Conservation (phyloP, 2,888 invertebrate genomes). For the Plagodis pulveraria region DNA sequence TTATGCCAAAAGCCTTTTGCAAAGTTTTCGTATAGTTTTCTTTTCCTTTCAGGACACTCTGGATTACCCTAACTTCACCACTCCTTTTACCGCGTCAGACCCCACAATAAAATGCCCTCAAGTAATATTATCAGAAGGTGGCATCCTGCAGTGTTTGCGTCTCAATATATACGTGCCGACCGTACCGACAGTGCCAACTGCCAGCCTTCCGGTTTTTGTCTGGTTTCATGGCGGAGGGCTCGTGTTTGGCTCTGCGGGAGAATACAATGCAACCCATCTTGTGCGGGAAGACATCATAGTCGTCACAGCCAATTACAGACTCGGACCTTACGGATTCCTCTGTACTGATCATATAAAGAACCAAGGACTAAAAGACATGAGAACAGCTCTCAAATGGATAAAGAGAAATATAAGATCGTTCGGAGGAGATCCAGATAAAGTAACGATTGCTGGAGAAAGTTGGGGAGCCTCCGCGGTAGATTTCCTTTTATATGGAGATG, state of each 20-base stretch:
- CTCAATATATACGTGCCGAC: constrained; percentile 55
- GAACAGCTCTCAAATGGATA: constrained; percentile 61
- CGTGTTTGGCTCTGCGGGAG: constrained; percentile 51
- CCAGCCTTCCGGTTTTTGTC: constrained; percentile 57
- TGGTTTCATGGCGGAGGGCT: constrained; percentile 72
- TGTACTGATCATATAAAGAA: constrained; percentile 58
- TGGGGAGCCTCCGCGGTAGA: constrained; percentile 64
- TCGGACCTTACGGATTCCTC: constrained; percentile 69
- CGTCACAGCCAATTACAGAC: constrained; percentile 58
- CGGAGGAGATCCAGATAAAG: constrained; percentile 55
- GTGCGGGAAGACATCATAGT: constrained; percentile 56
- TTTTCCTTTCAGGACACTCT: constrained; percentile 48
- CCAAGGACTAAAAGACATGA: constrained; percentile 67
- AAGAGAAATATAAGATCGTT: constrained; percentile 60
- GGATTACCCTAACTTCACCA: constrained; percentile 45
- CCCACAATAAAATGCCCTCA: constrained; percentile 55
- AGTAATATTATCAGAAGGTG: constrained; percentile 36
- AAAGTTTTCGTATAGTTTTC: background rate
- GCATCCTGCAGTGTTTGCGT: constrained; percentile 50
- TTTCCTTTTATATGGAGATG: constrained; percentile 55
- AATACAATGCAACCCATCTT: constrained; percentile 57
- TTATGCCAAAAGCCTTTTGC: no score
- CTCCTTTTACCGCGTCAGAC: constrained; percentile 54
- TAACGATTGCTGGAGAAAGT: constrained; percentile 67
- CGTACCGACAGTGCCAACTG: constrained; percentile 35